phyloP scores from a whole-genome alignment of 1,140 invertebrate genomes.

The Medauroidea extradentata region DNA sequence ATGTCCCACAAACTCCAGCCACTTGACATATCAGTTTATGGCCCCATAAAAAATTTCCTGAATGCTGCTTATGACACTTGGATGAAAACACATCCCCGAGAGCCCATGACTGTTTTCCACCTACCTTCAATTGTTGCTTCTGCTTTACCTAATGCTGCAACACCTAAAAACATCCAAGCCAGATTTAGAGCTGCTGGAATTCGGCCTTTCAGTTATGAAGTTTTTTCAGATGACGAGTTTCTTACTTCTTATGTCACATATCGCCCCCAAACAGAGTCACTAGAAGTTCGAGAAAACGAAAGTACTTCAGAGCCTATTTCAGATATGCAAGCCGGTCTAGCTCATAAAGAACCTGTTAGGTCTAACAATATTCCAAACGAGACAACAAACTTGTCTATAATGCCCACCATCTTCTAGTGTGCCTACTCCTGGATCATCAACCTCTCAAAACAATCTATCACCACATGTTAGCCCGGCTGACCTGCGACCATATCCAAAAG shows the following conservation, averaged over 20 bases:
- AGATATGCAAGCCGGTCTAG: neutral
- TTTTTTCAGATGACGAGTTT: constrained; percentile 24
- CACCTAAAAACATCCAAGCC: constrained; percentile 40
- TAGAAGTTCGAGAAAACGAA: neutral
- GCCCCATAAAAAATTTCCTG: constrained; percentile 39
- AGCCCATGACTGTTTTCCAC: constrained; percentile 35
- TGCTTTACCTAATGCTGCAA: constrained; percentile 31
- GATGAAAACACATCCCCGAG: constrained; percentile 27
- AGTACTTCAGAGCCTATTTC: neutral
- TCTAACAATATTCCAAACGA: neutral
- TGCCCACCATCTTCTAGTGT: no score
- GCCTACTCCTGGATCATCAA: no score
- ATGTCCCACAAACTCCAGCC: constrained; percentile 37
- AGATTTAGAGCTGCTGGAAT: constrained; percentile 35
- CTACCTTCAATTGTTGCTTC: constrained; percentile 28
- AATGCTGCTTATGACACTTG: constrained; percentile 24
- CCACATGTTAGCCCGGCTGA: neutral
- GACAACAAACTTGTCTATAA: neutral
- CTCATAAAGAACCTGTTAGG: neutral
- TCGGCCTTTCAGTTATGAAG: constrained; percentile 34
- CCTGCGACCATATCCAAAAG: neutral
- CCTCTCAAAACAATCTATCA: neutral
- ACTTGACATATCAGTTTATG: constrained; percentile 39
- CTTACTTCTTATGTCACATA: neutral
- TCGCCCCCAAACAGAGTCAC: neutral